phyloP scores from a whole-genome alignment of 2,113 vertebrate genomes.

The Brachyistius frenatus region DNA sequence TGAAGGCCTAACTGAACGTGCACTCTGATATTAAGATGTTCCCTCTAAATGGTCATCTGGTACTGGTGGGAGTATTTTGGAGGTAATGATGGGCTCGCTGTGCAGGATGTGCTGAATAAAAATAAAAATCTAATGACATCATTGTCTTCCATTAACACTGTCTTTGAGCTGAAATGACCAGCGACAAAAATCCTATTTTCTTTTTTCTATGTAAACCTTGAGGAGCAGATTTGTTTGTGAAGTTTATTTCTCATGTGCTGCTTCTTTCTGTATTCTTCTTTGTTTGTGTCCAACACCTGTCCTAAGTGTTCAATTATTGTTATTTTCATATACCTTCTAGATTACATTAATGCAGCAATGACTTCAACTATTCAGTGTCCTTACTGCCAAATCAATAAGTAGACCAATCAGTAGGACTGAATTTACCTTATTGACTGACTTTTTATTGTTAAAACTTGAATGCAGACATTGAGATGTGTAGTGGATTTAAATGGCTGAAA shows the following conservation, averaged over 20 bases:
- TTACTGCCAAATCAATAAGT: not conserved
- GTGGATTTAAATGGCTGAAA: not conserved
- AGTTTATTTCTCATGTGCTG: not conserved
- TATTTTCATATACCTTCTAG: not conserved
- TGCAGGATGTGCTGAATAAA: conserved; percentile 33
- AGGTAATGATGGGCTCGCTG: conserved; percentile 12
- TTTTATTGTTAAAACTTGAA: not conserved
- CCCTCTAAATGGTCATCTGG: conserved; percentile 2
- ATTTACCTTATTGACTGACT: not conserved
- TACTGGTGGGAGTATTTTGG: conserved; percentile 25
- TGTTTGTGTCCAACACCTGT: conserved; percentile 3
- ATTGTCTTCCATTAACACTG: conserved; percentile 14
- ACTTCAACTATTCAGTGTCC: not conserved
- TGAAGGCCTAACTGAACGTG: conserved; percentile 26
- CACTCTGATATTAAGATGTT: conserved; percentile 11
- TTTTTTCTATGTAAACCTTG: not conserved
- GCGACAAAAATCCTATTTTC: not conserved
- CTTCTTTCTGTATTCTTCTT: not conserved
- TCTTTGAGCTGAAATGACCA: conserved; percentile 18
- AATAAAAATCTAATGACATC: conserved; percentile 37
- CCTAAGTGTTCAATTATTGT: not conserved
- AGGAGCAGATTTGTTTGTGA: not conserved
- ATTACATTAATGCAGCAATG: not conserved
- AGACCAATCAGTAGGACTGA: not conserved
- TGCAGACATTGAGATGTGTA: not conserved